phyloP scores from a whole-genome alignment of 2,888 invertebrate species.

The Junonia oenone region DNA sequence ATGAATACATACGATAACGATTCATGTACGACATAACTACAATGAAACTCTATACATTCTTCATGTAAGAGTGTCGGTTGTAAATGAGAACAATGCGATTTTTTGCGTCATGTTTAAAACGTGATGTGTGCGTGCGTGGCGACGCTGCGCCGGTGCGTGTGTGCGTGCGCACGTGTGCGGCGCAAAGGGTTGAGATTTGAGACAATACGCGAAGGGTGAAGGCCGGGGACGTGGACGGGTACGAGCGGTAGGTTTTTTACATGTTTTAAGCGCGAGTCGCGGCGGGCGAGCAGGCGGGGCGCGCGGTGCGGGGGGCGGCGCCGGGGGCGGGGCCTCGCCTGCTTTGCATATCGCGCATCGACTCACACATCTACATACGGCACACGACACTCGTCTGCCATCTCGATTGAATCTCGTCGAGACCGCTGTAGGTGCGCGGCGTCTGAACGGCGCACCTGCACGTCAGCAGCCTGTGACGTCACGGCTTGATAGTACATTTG shows the following conservation, averaged over 20 bases:
- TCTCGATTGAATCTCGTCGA: not conserved
- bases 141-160: slow-evolving; percentile 2
- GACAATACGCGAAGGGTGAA: slow-evolving; percentile 24
- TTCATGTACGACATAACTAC: slow-evolving; percentile 7
- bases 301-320: slow-evolving; percentile 30
- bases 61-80: slow-evolving; percentile 21
- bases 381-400: not conserved
- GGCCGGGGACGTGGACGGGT: slow-evolving; percentile 34
- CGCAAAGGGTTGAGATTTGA: slow-evolving; percentile 18
- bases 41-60: slow-evolving; percentile 18
- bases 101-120: slow-evolving; percentile 23
- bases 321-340: slow-evolving; percentile 38
- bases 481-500: not conserved
- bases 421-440: not conserved
- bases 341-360: slow-evolving; percentile 49
- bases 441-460: not conserved
- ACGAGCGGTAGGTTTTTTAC: slow-evolving; percentile 32
- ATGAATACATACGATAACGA: not conserved
- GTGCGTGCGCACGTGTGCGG: slow-evolving; percentile 19
- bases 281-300: slow-evolving; percentile 35
- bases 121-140: slow-evolving; percentile 16
- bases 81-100: slow-evolving; percentile 29
- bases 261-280: slow-evolving; percentile 33
- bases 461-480: not conserved
- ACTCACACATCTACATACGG: slow-evolving; percentile 23